Evolutionary conservation across 2,797 vertebrate genomes (phyloP).

Genomic region (Manis javanica): DNA sequence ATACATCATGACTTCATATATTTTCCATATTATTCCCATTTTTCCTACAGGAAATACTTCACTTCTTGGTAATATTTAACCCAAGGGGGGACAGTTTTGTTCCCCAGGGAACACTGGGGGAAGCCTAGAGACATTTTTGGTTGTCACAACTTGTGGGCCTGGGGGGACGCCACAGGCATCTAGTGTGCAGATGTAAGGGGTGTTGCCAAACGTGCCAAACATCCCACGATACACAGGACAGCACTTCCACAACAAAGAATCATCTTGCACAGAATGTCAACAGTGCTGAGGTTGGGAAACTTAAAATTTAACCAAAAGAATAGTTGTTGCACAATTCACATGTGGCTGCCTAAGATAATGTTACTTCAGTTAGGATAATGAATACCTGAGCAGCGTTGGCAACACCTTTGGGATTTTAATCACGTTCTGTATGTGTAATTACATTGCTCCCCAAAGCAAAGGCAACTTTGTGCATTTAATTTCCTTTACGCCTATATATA

Average conservation of each 20-base stretch:
- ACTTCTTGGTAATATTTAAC: not conserved
- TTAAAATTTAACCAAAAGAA: not conserved
- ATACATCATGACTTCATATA: not conserved
- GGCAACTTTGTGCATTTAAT: not conserved
- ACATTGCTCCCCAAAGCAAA: not conserved
- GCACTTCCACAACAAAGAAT: not conserved
- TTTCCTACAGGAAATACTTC: not conserved
- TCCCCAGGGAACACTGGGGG: not conserved
- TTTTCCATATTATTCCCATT: not conserved
- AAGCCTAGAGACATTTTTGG: not conserved
- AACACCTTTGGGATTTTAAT: conserved; percentile 24
- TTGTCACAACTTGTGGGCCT: not conserved
- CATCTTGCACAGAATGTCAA: not conserved
- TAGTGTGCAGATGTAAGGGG: not conserved
- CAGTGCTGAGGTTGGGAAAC: not conserved
- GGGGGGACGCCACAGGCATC: not conserved
- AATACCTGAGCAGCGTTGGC: not conserved
- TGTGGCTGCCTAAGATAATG: not conserved
- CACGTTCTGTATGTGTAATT: conserved; percentile 28
- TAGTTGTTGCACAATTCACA: not conserved
- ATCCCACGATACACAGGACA: too few species aligned
- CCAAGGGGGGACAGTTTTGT: not conserved
- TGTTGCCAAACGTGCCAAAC: not conserved
- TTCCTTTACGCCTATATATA: conserved; percentile 32
- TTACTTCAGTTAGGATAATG: conserved; percentile 14